Base-by-base conservation (phyloP, 2,888 invertebrate species). In the Scelioninae gen. 1 region DNA sequence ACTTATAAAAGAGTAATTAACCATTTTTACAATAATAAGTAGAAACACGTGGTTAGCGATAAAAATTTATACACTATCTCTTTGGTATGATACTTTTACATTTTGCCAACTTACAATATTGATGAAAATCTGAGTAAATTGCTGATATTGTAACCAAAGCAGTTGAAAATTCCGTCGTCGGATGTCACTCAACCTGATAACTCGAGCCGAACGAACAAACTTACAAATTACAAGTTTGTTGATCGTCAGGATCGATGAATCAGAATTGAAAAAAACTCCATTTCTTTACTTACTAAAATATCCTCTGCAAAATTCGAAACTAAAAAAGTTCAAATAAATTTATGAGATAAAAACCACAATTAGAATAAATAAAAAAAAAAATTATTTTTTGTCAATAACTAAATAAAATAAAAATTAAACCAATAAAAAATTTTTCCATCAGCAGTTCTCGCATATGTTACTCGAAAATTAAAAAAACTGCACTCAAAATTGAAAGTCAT, bases 201-300 rank as follows among this genome's bases (percentile, higher is more conserved):
- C 92, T 92, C 92, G 92, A 92, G 92, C 92, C 92, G 91, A 92
- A 92, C 92, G 92, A 92, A 92, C 92, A 92, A 92, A 92, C 92
- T 92, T 88, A 83, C 60, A 79, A 88, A 87, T 87, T 82, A 85
- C 87, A 90, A 92, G 92, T 92, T 92, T 92, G 88, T 90, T 92
- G 92, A 91, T 90, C 92, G 91, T 90, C 88, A 63, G 92, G 92
- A 92, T 91, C 92, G 92, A 92, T 90, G 87, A 83, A 92, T 89
- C 90, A 88, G 87, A 87, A 80, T 76, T 77, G 82, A 78, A 74
- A 55, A 83, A 47, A 40, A 13, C 10, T 0, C 10, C 31, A 34
- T 13, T 58, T 0, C 11, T n/a, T 43, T 23, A 23, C 4, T 4
- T 23, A 23, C 1, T 2, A 23, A 23, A 23, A 23, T 23, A 23